phyloP scores from a whole-genome alignment of 2,797 vertebrate genomes.

The Sorex maritimensis region DNA sequence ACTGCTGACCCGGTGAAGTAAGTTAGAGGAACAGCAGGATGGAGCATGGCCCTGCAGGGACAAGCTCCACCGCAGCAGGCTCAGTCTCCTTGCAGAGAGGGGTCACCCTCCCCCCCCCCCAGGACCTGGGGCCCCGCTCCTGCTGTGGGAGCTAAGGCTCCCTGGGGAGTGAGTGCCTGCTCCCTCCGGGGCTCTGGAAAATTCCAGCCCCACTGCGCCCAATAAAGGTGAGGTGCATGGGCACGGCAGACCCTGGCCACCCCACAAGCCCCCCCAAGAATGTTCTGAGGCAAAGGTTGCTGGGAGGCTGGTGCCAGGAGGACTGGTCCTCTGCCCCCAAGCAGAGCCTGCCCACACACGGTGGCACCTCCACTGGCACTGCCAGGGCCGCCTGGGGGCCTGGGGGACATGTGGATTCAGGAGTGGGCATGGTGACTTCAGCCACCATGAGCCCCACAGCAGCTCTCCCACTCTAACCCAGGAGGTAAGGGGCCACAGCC shows the following conservation, averaged over 20 bases:
- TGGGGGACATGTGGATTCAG: background rate
- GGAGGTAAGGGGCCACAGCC: background rate
- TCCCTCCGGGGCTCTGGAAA: background rate
- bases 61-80: background rate
- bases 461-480: fast-evolving
- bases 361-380: no score
- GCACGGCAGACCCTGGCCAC: no score
- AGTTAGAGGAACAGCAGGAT: no score
- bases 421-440: background rate
- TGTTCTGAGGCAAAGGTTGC: no score
- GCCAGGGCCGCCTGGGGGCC: background rate
- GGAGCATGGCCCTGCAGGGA: background rate
- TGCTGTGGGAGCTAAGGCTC: fast-evolving
- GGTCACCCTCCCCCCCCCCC: fast-evolving
- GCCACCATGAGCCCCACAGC: background rate
- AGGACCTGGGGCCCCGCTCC: background rate
- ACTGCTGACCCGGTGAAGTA: background rate
- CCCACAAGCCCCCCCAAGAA: background rate
- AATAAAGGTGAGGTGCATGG: background rate
- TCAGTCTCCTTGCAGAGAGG: fast-evolving
- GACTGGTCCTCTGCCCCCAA: background rate
- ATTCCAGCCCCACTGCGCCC: background rate
- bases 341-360: no score
- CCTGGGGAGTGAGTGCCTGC: no score
- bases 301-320: background rate